Base-by-base conservation (phyloP, 1,140 invertebrate species). In the Pseudobourletiella spinata region DNA sequence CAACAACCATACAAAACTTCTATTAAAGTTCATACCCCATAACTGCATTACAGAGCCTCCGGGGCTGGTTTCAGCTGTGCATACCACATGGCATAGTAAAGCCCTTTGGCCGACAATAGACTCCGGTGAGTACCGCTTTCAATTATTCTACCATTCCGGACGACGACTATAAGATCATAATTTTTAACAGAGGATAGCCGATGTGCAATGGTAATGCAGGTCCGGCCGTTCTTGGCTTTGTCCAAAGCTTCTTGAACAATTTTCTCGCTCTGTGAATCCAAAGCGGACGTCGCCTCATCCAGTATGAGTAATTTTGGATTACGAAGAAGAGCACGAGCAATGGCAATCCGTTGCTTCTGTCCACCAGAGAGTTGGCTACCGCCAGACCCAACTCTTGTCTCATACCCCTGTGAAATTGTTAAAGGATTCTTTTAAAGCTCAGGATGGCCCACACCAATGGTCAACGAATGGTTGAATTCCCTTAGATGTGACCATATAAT, bases 81-180 rank as follows among this genome's bases (percentile, higher is more conserved):
- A 22, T 48, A 15, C 46, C 46, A 48, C 46, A 48, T 48, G 14
- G 46, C 46, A 48, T 48, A 1, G 81, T 81, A 14, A 14, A 87
- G 84, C 76, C 94, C 91, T 54, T 94, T 73, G 0, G 90, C 90
- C 1, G 89, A 91, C 66, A 30, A 82, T 64, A 83, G 73, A 65
- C 81, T 74, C 3, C 75, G 68, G 69, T 83, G 82, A 3, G 75
- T 80, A 18, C 81, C 81, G 67, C 61, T 51, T 64, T 82, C 80
- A 29, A 73, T 74, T 52, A 82, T 74, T 24, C 60, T 52, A 6
- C 80, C 80, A 48, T 77, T 74, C 44, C 77, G 71, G 29, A 82
- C 76, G 2, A 81, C 80, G 14, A 74, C 69, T 48, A 79, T 82
- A 39, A 79, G 71, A 74, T 88, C 82, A 0, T 82, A 84, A 71